These are phyloP conservation scores for Papilio machaon DNA, from an alignment of 1,140 invertebrate species.

Conservation along the genomic window DNA sequence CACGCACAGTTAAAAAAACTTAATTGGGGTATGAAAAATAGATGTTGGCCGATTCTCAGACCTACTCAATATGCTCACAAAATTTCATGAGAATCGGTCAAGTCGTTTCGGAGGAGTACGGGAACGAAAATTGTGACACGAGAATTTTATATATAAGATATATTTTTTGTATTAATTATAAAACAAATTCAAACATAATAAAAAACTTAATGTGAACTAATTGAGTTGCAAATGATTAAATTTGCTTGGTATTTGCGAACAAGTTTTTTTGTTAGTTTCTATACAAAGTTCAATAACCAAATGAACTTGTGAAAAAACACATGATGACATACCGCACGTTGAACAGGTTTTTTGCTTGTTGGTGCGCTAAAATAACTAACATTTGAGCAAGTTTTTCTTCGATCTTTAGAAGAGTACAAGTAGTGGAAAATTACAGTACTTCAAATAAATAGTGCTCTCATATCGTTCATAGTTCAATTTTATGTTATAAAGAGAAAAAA, in stretches of 20 bases:
- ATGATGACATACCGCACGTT: constrained; percentile 6
- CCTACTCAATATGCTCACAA: too few relatives aligned
- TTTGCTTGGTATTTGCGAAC: constrained; percentile 16
- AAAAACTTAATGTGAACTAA: constrained; percentile 30
- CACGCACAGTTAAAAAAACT: too few relatives aligned
- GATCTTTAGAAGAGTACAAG: background rate
- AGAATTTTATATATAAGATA: too few relatives aligned
- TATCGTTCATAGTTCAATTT: too few relatives aligned
- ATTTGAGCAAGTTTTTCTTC: constrained; percentile 11
- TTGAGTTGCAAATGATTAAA: constrained; percentile 24
- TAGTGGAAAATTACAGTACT: background rate
- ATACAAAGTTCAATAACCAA: constrained; percentile 23
- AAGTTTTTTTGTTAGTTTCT: constrained; percentile 16
- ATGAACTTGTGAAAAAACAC: background rate
- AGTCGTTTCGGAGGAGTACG: too few relatives aligned
- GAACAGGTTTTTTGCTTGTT: constrained; percentile 2
- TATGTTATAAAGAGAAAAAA: too few relatives aligned
- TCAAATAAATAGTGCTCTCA: too few relatives aligned
- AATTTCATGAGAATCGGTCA: too few relatives aligned
- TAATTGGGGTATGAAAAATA: too few relatives aligned
- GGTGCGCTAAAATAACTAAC: background rate
- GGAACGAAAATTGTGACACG: too few relatives aligned
- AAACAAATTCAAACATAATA: constrained; percentile 4
- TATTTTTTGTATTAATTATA: background rate
- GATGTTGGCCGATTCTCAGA: too few relatives aligned